Base-by-base conservation (phyloP, 2,888 invertebrate species). In the Leptura quadrifasciata region DNA sequence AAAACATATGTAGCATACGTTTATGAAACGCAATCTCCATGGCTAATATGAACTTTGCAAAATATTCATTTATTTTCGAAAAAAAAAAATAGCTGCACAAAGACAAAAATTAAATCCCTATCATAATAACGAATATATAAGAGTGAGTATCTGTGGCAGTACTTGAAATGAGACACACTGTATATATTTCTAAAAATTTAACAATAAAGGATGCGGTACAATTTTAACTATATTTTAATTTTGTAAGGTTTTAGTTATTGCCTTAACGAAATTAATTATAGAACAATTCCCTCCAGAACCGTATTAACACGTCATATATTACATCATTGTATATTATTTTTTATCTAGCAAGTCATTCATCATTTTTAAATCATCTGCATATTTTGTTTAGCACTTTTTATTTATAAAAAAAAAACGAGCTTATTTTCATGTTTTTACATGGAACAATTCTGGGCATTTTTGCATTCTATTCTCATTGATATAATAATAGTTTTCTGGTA, bases 261-360 rank as follows among this genome's bases (percentile, higher is more conserved):
- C 21, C 54, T 52, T 31, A 17, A 15, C 24, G 54, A 21, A 65
- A 65, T 52, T 65, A 65, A 57, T 57, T 55, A 18, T 55, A 39
- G 39, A 55, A 47, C 64, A 64, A 21, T 64, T 65, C 65, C 35
- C 65, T 17, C 52, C 17, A 27, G 24, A 20, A 67, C 39, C 60
- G 67, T 60, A 52, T 63, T 63, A 54, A 63, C 35, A 27, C 20
- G 60, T n/a, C 68, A 73, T 18, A 69, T 73, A 61, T 75, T 72
- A 77, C 64, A 68, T 76, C 72, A 79, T 76, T 74, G 70, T 75
- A 75, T 72, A 54, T 58, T 39, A 63, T 75, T 75, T 65, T 64
- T 64, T 70, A 63, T 67, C 64, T 52, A 58, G 52, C 21, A 65
- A 77, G 55, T 55, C 18, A 72, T 71, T 69, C 61, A 71, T 76